A percentile compares a stretch with the other conserved stretches of the same genome.
Evolutionary conservation across 2,797 vertebrate genomes (phyloP).

Genomic region (Capromys pilorides): DNA sequence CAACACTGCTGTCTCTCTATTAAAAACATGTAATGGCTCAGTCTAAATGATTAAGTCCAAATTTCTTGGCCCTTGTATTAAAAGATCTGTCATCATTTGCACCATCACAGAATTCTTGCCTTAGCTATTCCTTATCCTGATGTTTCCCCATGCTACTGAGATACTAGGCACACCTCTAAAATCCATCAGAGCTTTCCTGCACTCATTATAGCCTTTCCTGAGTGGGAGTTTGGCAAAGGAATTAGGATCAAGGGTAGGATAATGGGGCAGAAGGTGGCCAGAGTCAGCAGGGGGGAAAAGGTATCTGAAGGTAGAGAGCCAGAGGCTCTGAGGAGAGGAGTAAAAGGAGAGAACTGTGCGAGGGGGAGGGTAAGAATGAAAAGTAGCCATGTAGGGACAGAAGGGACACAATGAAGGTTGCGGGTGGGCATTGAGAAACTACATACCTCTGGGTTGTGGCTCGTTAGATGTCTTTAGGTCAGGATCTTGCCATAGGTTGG

Average conservation of each 20-base stretch:
- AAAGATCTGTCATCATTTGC: constrained; percentile 36
- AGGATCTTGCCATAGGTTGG: neutral
- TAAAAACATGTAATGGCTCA: constrained; percentile 48
- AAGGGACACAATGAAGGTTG: neutral
- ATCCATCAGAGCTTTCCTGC: neutral
- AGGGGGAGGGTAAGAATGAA: neutral
- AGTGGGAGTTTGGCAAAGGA: constrained; percentile 11
- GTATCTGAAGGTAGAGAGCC: neutral
- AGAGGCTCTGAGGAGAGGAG: neutral
- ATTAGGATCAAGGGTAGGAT: constrained; percentile 4
- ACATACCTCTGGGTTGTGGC: constrained; percentile 67
- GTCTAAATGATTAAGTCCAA: constrained; percentile 37
- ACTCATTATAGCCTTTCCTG: constrained; percentile 39
- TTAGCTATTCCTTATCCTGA: neutral
- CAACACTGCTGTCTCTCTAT: neutral
- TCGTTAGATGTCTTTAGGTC: constrained; percentile 53
- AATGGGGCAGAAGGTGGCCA: neutral
- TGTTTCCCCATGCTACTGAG: neutral
- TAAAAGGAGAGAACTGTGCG: neutral
- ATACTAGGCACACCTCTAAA: constrained; percentile 7
- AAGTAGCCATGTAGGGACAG: neutral
- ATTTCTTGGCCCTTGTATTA: constrained; percentile 47
- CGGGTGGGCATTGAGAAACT: neutral
- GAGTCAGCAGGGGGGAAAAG: neutral
- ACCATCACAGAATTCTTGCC: neutral